Base-by-base conservation (phyloP, 2,888 invertebrate genomes). In the Epiblema foenella region DNA sequence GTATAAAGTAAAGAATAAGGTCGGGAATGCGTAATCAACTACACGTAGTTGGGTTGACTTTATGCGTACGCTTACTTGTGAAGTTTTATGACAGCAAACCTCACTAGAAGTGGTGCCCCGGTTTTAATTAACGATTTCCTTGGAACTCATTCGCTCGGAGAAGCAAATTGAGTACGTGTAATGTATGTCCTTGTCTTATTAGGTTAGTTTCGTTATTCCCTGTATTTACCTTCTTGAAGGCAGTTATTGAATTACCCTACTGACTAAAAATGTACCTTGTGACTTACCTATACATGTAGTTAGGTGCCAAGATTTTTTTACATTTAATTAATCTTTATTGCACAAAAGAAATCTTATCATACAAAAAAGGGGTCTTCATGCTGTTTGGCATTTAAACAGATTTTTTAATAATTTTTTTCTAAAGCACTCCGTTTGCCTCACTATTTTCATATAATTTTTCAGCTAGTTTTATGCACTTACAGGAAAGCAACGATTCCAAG, bases 91-190 rank as follows among this genome's bases (percentile, higher is more conserved):
- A 83, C 84, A 82, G 84, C 79, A 82, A 84, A 85, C 85, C 85
- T 85, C 83, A 70, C 82, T 86, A 84, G 81, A 81, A 84, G 83
- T 82, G 83, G 79, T 80, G 79, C 82, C 80, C 82, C 81, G 81
- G 82, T 85, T 86, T 89, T 89, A 89, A 88, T 89, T 87, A 88
- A 85, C 81, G 83, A 85, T 86, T 84, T 83, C 81, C 83, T 81
- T 77, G 80, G 79, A 83, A 81, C 82, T 80, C 81, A 81, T 80
- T 78, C 77, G 78, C 77, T 79, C 75, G 75, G 77, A 77, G 78
- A 81, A 75, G 78, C 74, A 80, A 75, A 75, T 75, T 73, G 76
- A 75, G 76, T 75, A 73, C 39, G 18, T 46, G 59, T 62, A 62
- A 67, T 67, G 39, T 62, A 39, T 62, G 56, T 42, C 49, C 42